Conservation (phyloP, 1,140 invertebrate genomes). For the Pachypsylla venusta region DNA sequence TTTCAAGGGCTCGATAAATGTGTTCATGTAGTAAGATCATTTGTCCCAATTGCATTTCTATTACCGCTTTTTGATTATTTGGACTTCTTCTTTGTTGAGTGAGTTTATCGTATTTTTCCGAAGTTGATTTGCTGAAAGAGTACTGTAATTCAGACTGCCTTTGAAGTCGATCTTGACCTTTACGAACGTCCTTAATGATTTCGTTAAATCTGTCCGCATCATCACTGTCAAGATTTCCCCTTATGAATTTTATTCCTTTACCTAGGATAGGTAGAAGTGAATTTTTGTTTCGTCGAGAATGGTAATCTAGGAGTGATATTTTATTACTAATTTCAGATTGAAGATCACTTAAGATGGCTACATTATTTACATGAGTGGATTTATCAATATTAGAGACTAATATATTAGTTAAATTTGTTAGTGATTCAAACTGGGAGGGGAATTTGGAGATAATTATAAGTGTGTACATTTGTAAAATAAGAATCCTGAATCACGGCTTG, state of each 20-base stretch:
- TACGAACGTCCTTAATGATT: background rate
- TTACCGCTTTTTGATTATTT: too few species aligned
- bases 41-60: too few species aligned
- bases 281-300: background rate
- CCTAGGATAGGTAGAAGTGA: background rate
- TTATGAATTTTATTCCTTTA: background rate
- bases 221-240: background rate
- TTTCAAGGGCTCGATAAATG: too few species aligned
- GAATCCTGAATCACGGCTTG: background rate
- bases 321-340: background rate
- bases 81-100: too few species aligned
- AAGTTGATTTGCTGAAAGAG: background rate
- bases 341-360: background rate
- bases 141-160: too few species aligned
- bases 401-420: background rate
- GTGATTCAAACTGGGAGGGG: background rate
- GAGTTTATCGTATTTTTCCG: background rate
- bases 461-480: background rate
- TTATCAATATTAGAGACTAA: background rate
- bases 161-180: background rate
- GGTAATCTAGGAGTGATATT: background rate
- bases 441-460: background rate
- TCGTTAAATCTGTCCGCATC: background rate
- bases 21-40: too few species aligned
- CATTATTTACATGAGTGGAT: background rate